These are phyloP conservation scores for Sussaba pulchella DNA, from an alignment of 2,888 invertebrate species.

Conservation along the genomic window DNA sequence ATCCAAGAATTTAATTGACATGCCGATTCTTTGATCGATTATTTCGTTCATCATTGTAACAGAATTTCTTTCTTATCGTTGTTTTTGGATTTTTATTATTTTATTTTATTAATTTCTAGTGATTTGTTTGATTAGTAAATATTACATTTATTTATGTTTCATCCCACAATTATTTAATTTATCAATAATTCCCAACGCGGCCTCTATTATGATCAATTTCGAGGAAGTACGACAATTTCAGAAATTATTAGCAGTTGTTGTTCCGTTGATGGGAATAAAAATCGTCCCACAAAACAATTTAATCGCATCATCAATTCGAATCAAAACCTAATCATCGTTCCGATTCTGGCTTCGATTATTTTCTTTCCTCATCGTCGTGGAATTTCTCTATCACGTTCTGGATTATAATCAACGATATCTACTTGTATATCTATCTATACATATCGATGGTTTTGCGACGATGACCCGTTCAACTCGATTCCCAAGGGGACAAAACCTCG, in stretches of 20 bases:
- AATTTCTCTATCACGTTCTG: conserved; percentile 20
- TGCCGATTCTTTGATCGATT: conserved; percentile 48
- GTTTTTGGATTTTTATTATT: too few relatives aligned
- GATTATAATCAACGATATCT: background rate
- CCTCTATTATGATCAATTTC: too few relatives aligned
- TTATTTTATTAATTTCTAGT: too few relatives aligned
- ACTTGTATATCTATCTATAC: conserved; percentile 6
- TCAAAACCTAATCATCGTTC: conserved; percentile 33
- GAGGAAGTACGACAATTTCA: too few relatives aligned
- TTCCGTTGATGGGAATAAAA: too few relatives aligned
- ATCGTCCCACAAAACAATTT: conserved; percentile 56
- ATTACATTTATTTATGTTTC: too few relatives aligned
- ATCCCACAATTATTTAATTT: too few relatives aligned
- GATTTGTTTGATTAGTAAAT: too few relatives aligned
- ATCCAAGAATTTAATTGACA: conserved; percentile 45
- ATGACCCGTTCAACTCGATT: conserved; percentile 55
- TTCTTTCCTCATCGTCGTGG: background rate
- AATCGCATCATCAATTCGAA: conserved; percentile 56
- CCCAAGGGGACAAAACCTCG: conserved; percentile 10
- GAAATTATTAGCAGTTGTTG: too few relatives aligned
- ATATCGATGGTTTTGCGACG: background rate
- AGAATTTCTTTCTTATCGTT: too few relatives aligned
- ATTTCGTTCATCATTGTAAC: conserved; percentile 25
- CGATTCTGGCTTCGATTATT: conserved; percentile 37
- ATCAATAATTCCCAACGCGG: too few relatives aligned